These are phyloP conservation scores for Neomonachus schauinslandi DNA, from an alignment of 2,113 vertebrate species.

Conservation along the genomic window DNA sequence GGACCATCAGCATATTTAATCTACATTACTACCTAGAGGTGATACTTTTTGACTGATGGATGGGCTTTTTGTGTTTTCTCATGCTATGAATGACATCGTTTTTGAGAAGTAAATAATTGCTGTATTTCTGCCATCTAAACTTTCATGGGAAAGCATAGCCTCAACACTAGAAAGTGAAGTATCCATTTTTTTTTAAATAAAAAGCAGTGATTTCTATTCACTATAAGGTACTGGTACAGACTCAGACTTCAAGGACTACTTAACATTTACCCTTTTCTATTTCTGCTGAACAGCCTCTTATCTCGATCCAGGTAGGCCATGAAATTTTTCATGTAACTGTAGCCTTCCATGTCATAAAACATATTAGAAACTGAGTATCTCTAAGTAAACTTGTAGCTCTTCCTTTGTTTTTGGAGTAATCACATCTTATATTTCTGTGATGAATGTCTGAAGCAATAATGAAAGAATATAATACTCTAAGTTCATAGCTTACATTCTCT, in stretches of 20 bases:
- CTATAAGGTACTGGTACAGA: not conserved
- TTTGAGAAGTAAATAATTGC: conserved; percentile 7
- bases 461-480: not conserved
- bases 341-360: not conserved
- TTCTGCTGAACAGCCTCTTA: conserved; percentile 25
- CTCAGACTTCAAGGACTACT: conserved; percentile 51
- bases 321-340: conserved; percentile 27
- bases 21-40: not conserved
- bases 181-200: not conserved
- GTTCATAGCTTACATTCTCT: not conserved
- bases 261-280: conserved; percentile 17
- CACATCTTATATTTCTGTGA: not conserved
- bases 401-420: conserved; percentile 34
- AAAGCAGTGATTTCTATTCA: conserved; percentile 39
- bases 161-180: conserved; percentile 19
- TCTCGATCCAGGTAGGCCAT: not conserved
- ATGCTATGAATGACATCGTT: not conserved
- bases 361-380: conserved; percentile 15
- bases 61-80: not conserved
- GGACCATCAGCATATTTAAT: conserved; percentile 2
- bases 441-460: not conserved
- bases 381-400: not conserved
- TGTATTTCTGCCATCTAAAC: not conserved
- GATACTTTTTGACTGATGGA: conserved; percentile 43
- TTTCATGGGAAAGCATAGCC: not conserved